phyloP scores from a whole-genome alignment of 64 coral and sea anemone genomes.

The Cladopsammia gracilis region DNA sequence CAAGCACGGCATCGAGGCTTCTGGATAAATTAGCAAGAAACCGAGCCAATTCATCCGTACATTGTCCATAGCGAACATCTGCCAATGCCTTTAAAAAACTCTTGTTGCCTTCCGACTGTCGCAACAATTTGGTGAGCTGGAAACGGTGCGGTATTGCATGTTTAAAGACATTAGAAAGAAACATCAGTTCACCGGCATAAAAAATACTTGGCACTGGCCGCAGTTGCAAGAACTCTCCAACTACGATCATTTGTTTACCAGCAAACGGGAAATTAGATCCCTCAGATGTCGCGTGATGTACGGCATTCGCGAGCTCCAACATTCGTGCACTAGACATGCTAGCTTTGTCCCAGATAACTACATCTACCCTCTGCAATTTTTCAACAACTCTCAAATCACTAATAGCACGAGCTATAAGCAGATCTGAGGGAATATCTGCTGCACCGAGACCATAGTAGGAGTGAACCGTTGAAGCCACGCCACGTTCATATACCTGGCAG shows the following conservation, averaged over 20 bases:
- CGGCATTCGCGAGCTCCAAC: background rate
- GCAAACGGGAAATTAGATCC: background rate
- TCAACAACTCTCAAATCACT: background rate
- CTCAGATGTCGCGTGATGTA: background rate
- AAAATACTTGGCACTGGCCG: background rate
- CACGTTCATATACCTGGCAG: background rate
- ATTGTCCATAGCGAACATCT: constrained; percentile 31
- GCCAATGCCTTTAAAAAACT: constrained; percentile 1
- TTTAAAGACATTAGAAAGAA: constrained; percentile 15
- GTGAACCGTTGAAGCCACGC: background rate
- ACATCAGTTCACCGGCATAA: constrained; percentile 1
- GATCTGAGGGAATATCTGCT: background rate
- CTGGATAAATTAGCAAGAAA: constrained; percentile 24
- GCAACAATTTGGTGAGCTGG: constrained; percentile 40
- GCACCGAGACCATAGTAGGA: background rate
- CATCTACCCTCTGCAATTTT: background rate
- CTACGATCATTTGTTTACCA: constrained; percentile 46
- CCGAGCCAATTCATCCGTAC: background rate
- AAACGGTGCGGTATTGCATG: constrained; percentile 28
- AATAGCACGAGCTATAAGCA: background rate
- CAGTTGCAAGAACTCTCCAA: constrained; percentile 58
- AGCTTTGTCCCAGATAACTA: background rate
- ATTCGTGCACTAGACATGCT: background rate
- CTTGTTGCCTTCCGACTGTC: constrained; percentile 13
- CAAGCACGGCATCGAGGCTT: background rate